Evolutionary conservation across 64 coral and sea anemone genomes (phyloP).

Genomic region (Montipora sp.): DNA sequence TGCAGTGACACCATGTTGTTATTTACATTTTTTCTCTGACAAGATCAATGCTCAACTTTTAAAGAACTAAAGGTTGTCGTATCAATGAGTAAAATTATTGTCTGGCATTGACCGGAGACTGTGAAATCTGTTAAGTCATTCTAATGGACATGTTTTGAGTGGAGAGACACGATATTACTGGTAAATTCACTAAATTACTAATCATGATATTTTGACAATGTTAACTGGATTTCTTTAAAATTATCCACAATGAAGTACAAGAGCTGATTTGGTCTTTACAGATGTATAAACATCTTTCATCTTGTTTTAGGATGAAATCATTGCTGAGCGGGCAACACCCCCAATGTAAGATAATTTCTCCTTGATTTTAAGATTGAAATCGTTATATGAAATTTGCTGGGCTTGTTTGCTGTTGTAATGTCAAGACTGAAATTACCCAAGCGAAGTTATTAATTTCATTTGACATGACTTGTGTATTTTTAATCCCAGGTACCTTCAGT

Average conservation of each 20-base stretch:
- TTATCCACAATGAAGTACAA: not conserved
- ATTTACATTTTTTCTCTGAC: no score
- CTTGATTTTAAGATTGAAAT: not conserved
- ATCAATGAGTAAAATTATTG: no score
- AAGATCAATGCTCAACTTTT: no score
- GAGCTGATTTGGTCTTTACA: no score
- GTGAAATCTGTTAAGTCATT: no score
- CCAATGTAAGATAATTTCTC: slow-evolving; percentile 83
- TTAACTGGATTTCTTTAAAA: not conserved
- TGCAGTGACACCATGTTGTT: no score
- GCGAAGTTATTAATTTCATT: not conserved
- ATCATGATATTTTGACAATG: not conserved
- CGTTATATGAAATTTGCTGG: no score
- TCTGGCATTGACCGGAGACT: no score
- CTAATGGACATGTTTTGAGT: not conserved
- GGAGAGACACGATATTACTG: not conserved
- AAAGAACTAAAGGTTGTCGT: no score
- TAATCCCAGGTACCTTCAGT: slow-evolving; percentile 87
- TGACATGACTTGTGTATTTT: not conserved
- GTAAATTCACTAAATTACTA: no score
- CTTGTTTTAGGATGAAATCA: slow-evolving; percentile 91
- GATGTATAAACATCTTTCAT: not conserved
- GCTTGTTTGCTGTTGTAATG: no score
- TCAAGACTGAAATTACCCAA: no score
- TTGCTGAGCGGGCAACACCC: slow-evolving; percentile 83